Evolutionary conservation across 2,113 vertebrate genomes (phyloP).

Genomic region (Strigops habroptila): DNA sequence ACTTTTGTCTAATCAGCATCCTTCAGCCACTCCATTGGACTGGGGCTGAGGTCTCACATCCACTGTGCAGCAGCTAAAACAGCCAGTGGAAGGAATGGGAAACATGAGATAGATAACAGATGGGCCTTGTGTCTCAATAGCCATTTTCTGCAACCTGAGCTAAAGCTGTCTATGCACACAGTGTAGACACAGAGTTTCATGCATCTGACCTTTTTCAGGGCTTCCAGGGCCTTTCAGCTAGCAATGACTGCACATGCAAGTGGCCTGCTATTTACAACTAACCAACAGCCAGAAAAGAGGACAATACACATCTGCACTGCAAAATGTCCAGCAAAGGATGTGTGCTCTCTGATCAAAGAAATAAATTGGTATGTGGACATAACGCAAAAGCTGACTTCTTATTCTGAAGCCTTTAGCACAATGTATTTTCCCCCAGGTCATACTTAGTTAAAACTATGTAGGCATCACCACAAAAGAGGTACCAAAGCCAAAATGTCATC

Average conservation of each 20-base stretch:
- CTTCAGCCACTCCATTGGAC: neutral
- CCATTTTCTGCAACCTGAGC: neutral
- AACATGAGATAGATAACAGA: neutral
- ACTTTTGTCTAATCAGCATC: neutral
- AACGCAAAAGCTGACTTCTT: neutral
- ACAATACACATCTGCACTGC: neutral
- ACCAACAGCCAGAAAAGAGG: neutral
- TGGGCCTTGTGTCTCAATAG: neutral
- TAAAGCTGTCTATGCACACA: neutral
- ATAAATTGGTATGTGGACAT: neutral
- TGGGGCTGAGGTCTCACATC: neutral
- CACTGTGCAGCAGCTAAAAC: neutral
- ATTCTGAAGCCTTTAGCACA: neutral
- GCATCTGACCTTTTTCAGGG: neutral
- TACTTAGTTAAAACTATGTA: neutral
- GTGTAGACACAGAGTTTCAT: neutral
- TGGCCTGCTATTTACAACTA: neutral
- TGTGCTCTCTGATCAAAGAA: neutral
- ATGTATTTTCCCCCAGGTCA: neutral
- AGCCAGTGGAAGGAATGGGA: neutral
- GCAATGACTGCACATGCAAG: neutral
- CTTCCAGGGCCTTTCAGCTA: neutral
- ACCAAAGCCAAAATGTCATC: neutral
- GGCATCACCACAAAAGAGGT: neutral
- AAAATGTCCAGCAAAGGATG: neutral